phyloP scores from a whole-genome alignment of 2,113 vertebrate species.

The Aegotheles bennettii region DNA sequence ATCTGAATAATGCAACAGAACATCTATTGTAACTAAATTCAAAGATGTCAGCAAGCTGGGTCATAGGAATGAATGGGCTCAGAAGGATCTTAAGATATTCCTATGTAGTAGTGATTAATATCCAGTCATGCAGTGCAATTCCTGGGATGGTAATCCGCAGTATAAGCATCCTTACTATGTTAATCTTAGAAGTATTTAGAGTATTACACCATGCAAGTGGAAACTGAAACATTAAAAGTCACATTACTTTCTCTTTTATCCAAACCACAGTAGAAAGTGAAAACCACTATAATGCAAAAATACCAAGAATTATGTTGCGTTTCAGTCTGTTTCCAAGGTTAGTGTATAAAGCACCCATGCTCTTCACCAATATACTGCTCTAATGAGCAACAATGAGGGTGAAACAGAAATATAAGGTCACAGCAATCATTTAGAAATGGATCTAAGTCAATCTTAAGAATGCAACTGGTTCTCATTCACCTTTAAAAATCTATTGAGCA shows the following conservation, averaged over 20 bases:
- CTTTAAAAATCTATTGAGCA: not conserved
- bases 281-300: not conserved
- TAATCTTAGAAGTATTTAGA: not conserved
- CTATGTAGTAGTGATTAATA: not conserved
- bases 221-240: not conserved
- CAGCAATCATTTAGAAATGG: not conserved
- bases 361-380: not conserved
- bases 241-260: not conserved
- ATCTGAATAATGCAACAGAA: constrained; percentile 37
- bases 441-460: not conserved
- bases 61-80: not conserved
- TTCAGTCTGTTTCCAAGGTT: not conserved
- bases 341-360: not conserved
- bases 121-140: not conserved
- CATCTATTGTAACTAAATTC: not conserved
- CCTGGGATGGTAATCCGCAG: not conserved
- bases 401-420: not conserved
- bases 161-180: not conserved
- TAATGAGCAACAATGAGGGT: not conserved
- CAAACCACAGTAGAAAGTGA: not conserved
- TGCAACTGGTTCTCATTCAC: not conserved
- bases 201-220: not conserved
- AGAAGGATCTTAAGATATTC: not conserved
- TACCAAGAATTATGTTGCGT: not conserved
- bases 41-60: not conserved